Conservation (phyloP, 2,113 vertebrate genomes). For the Ceyx melanurus region DNA sequence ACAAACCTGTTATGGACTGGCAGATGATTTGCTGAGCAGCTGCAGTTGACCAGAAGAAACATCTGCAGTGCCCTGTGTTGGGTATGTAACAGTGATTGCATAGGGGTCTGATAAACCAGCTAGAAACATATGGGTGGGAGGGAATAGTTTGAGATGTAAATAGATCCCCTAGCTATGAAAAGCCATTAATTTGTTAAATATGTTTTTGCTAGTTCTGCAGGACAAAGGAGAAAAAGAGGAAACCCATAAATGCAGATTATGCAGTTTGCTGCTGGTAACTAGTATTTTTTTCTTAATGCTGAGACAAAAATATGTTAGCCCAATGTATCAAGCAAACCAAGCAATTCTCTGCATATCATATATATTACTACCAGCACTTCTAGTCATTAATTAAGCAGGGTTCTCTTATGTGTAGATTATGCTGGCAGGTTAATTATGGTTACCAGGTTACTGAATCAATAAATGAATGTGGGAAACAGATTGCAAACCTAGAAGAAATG, state of each 20-base stretch:
- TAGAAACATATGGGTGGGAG: neutral
- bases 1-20: neutral
- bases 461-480: neutral
- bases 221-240: neutral
- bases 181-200: neutral
- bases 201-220: neutral
- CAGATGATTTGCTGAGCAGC: neutral
- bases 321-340: neutral
- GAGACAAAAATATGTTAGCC: neutral
- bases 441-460: conserved; percentile 42
- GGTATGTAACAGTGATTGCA: neutral
- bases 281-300: neutral
- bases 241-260: neutral
- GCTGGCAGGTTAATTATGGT: conserved; percentile 52
- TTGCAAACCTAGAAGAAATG: neutral
- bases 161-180: neutral
- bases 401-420: conserved; percentile 28
- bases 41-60: neutral
- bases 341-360: neutral
- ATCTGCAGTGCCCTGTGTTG: neutral
- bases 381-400: conserved; percentile 26
- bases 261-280: neutral
- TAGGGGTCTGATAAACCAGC: neutral
- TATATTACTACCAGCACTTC: neutral
- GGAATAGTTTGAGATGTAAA: neutral